These are phyloP conservation scores for Drosophila mercatorum DNA, from an alignment of 2,888 invertebrate species.

Conservation along the genomic window DNA sequence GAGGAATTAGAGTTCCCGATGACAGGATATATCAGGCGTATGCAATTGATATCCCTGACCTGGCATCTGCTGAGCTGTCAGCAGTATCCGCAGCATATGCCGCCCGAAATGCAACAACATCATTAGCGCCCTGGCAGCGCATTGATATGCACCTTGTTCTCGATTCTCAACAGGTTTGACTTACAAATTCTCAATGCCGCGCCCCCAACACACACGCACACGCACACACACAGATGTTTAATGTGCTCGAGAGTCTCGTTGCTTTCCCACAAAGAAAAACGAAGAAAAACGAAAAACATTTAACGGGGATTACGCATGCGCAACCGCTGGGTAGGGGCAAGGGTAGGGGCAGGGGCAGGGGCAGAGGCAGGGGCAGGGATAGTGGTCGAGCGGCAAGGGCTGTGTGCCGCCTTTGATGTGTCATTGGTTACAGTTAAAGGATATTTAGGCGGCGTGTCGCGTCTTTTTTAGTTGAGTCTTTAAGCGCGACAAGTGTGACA, in stretches of 20 bases:
- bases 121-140: slow-evolving; percentile 52
- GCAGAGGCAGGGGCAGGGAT: background rate
- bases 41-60: slow-evolving; percentile 9
- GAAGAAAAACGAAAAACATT: slow-evolving; percentile 57
- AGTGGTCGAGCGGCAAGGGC: slow-evolving; percentile 4
- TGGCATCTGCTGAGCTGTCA: slow-evolving; percentile 59
- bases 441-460: slow-evolving; percentile 72
- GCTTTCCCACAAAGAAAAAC: slow-evolving; percentile 48
- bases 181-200: slow-evolving; percentile 49
- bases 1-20: background rate
- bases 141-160: slow-evolving; percentile 49
- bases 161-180: slow-evolving; percentile 69
- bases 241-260: slow-evolving; percentile 33
- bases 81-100: slow-evolving; percentile 71
- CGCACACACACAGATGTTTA: slow-evolving; percentile 41
- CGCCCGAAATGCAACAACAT: slow-evolving; percentile 50
- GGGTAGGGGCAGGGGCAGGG: background rate
- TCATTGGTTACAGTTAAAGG: slow-evolving; percentile 82
- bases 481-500: slow-evolving; percentile 78
- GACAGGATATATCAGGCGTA: slow-evolving; percentile 1
- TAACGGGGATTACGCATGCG: slow-evolving; percentile 71
- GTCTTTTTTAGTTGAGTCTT: slow-evolving; percentile 56
- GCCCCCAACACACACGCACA: slow-evolving; percentile 23
- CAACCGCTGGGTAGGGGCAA: slow-evolving; percentile 4
- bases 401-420: slow-evolving; percentile 74